Percentiles rank a stretch among this genome's conserved stretches.
Conservation (phyloP, 2,113 vertebrate genomes). For the Steatornis caripensis region DNA sequence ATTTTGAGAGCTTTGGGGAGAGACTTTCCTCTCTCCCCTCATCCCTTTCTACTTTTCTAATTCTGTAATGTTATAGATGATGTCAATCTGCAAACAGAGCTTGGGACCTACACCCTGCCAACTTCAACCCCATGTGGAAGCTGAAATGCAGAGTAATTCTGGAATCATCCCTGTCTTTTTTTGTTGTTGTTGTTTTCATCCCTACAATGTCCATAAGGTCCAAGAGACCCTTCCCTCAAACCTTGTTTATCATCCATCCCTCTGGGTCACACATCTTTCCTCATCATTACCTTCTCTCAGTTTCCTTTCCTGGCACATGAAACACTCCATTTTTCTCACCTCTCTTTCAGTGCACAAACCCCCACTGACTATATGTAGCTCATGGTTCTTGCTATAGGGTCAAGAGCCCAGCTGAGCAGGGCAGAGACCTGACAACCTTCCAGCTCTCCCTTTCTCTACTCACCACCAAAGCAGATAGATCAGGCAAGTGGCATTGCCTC, state of each 20-base stretch:
- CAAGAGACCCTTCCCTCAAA: neutral
- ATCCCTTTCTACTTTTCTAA: neutral
- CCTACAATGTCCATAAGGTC: neutral
- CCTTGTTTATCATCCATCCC: neutral
- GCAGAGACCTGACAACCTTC: neutral
- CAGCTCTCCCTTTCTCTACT: neutral
- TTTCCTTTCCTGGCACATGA: neutral
- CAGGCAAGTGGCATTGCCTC: neutral
- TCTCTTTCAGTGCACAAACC: neutral
- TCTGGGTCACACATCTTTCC: neutral
- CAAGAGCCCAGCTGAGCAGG: neutral
- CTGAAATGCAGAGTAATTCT: neutral
- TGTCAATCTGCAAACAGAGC: neutral
- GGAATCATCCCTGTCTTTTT: neutral
- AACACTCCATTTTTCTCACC: neutral
- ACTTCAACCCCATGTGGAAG: neutral
- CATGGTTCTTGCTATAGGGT: neutral
- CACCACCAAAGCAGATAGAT: neutral
- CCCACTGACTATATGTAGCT: fast-evolving
- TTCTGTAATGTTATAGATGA: neutral
- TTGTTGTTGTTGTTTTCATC: neutral
- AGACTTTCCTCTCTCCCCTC: neutral
- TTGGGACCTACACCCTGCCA: neutral
- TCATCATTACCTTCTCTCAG: neutral
- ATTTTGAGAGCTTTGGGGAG: neutral